phyloP scores from a whole-genome alignment of 2,113 vertebrate species.

The western clawed frog (Xenopus tropicalis) region DNA sequence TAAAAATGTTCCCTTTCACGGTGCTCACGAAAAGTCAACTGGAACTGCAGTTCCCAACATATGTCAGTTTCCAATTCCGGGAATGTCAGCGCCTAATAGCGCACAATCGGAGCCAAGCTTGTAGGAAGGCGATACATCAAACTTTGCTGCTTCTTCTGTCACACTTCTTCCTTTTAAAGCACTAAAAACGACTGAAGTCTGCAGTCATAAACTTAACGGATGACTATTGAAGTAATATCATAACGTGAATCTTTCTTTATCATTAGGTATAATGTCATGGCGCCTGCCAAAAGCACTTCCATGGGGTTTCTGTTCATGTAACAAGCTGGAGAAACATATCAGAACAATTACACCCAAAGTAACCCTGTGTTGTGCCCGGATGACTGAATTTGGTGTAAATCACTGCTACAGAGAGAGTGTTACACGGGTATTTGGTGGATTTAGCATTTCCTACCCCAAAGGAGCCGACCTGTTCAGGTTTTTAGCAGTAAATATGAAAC shows the following conservation, averaged over 20 bases:
- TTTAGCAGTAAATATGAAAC: no score
- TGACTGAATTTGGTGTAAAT: no score
- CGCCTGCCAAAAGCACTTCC: not conserved
- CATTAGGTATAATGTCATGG: slow-evolving; percentile 1
- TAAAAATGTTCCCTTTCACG: no score
- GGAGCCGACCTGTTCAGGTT: no score
- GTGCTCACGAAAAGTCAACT: not conserved
- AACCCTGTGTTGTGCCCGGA: no score
- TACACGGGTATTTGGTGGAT: no score
- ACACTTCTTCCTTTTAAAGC: not conserved
- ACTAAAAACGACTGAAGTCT: not conserved
- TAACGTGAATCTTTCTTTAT: slow-evolving; percentile 9
- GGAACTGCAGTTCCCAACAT: not conserved
- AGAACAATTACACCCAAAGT: no score
- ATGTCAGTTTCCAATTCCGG: slow-evolving; percentile 36
- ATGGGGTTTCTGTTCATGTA: no score
- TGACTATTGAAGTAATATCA: slow-evolving; percentile 12
- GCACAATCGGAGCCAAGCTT: slow-evolving; percentile 13
- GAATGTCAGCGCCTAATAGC: slow-evolving; percentile 31
- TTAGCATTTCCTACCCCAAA: no score
- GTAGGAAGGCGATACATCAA: slow-evolving; percentile 19
- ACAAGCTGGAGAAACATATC: no score
- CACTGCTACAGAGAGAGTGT: no score
- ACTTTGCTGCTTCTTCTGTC: slow-evolving; percentile 11
- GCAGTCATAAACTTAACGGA: slow-evolving; percentile 21